These are phyloP conservation scores for Chinchilla lanigera DNA, from an alignment of 2,113 vertebrate species.

Conservation along the genomic window DNA sequence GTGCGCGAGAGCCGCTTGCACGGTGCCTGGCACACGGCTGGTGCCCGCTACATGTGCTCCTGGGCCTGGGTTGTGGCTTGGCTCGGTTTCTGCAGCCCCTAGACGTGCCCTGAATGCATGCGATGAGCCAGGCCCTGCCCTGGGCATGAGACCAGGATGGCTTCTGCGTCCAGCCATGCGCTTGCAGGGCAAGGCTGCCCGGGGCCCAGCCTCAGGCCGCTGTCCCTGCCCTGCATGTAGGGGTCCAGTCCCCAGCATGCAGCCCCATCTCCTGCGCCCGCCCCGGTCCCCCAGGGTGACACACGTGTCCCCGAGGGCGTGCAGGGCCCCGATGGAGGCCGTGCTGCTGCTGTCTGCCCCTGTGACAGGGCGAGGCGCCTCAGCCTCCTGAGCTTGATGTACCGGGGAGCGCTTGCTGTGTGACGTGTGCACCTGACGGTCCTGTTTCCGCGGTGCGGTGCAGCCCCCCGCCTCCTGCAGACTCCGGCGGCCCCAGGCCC, in stretches of 20 bases:
- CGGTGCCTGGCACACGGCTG: rapidly evolving
- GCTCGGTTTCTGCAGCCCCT: rapidly evolving
- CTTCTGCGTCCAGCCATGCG: neutral
- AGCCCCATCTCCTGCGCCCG: neutral
- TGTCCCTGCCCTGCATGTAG: rapidly evolving
- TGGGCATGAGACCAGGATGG: too few species aligned
- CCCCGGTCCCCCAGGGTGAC: rapidly evolving
- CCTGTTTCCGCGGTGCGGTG: neutral
- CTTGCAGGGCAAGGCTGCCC: too few species aligned
- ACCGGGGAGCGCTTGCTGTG: too few species aligned
- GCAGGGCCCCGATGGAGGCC: neutral
- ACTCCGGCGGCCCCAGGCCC: neutral
- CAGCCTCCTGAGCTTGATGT: neutral
- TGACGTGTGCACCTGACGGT: rapidly evolving
- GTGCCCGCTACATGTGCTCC: neutral
- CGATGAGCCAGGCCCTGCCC: rapidly evolving
- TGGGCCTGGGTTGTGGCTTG: neutral
- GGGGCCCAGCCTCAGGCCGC: neutral
- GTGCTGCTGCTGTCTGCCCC: neutral
- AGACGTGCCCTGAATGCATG: rapidly evolving
- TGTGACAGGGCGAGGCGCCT: too few species aligned
- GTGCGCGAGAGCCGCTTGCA: rapidly evolving
- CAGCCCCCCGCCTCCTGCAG: too few species aligned
- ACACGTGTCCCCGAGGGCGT: rapidly evolving
- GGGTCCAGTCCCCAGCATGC: neutral